Base-by-base conservation (phyloP, 1,140 invertebrate genomes). In the Drosophila orena region DNA sequence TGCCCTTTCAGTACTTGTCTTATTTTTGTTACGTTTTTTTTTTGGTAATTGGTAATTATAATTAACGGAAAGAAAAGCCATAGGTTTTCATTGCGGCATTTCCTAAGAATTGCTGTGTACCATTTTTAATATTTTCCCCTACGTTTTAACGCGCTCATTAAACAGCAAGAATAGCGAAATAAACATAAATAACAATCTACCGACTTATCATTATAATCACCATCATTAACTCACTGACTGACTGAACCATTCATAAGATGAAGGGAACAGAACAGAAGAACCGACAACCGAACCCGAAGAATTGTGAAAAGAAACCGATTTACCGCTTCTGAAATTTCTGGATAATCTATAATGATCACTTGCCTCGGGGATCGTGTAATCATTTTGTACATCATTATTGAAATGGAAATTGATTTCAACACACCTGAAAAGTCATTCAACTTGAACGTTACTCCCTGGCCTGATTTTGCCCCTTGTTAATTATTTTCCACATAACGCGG, bases 211-310 rank as follows among this genome's bases (percentile, higher is more conserved):
- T 72, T 71, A 86, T 83, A 88, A 79, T 81, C 62, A 85, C 74
- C 46, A 76, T 88, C 83, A 86, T 86, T 86, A 86, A 83, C 81
- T 86, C 59, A 79, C 65, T 88, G 83, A 88, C 83, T 79, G 77
- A 77, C 38, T 79, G 74, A 40, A 56, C 69, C 64, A 72, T 70
- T 68, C 44, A 64, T 44, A 49, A 53, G 40, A 49, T 50, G 27
- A 43, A 52, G 24, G 14, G 4, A 35, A 62, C 66, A 49, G 49
- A 46, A 62, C 54, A 40, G 54, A 73, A 54, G 49, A 46, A 62
- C 54, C 49, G 54, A 56, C 50, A 70, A 14, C 27, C 53, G n/a
- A 62, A 56, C 15, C 10, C 8, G 30, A 44, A 44, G 42, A 42
- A 42, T 30, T 30, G 27, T 8, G 11, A 65, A 24, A 22, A 55